These are phyloP conservation scores for Ctenoplectra terminalis DNA, from an alignment of 1,140 invertebrate genomes.

Conservation along the genomic window DNA sequence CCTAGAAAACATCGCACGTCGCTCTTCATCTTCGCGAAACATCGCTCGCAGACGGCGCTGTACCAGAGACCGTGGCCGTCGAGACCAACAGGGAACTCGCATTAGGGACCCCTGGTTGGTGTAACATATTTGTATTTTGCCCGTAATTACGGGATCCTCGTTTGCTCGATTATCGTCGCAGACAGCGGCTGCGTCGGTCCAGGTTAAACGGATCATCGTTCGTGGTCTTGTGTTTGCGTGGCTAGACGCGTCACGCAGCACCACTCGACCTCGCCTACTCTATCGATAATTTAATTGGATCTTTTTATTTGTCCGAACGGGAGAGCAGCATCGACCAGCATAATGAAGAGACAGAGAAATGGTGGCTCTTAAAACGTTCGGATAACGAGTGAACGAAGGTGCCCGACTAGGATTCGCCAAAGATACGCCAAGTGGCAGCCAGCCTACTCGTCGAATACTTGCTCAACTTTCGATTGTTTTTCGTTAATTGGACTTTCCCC, in stretches of 20 bases:
- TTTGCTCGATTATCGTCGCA: constrained; percentile 32
- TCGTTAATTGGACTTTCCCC: constrained; percentile 43
- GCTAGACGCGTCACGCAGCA: neutral
- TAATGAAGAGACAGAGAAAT: neutral
- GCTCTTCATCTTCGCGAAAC: neutral
- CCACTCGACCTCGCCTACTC: neutral
- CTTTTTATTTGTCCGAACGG: constrained; percentile 10
- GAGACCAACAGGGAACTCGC: constrained; percentile 21
- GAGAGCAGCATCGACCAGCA: neutral
- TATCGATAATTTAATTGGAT: constrained; percentile 47
- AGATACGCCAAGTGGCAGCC: constrained; percentile 1
- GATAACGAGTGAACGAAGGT: neutral
- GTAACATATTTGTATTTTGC: constrained; percentile 45
- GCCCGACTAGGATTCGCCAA: neutral
- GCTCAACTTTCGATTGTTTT: constrained; percentile 36
- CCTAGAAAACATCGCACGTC: too few relatives aligned
- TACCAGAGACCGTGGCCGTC: neutral
- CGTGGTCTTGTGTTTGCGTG: neutral
- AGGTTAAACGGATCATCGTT: neutral
- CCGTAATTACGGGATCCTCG: constrained; percentile 38
- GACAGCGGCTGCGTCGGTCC: neutral
- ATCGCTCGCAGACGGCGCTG: neutral
- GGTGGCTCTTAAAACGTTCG: too few relatives aligned
- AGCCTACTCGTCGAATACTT: neutral
- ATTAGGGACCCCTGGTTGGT: constrained; percentile 7